Evolutionary conservation across 2,888 invertebrate genomes (phyloP), one percentile per base, ranked within the genome.

Genomic region (Sphinx pinastri): DNA sequence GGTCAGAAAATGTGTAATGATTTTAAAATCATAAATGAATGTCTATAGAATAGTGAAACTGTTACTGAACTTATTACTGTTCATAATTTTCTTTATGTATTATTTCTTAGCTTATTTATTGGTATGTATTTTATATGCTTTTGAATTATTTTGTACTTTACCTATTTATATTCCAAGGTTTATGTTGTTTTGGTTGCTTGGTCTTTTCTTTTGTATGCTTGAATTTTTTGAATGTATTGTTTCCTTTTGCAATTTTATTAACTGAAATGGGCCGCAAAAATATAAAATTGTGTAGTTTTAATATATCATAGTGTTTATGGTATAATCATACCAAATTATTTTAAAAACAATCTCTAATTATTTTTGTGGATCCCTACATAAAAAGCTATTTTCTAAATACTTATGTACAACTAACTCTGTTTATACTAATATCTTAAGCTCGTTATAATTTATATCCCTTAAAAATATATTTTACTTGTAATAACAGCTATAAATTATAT

Each of bases 121-220:
- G 52, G 45, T 25, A 67, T 72, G 25, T 73, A 67, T 73, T 58
- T 58, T 59, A 25, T 70, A 68, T 67, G 69, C 38, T 70, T 71
- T 60, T 69, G 47, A 57, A 38, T 57, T 38, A 19, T 49, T 66
- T 38, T 51, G 14, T 66, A 58, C 69, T 74, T 66, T 68, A 63
- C 71, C 49, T 72, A 73, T 74, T 68, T 81, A 76, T 76, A 71
- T 74, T 72, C 68, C 70, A 72, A 69, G 70, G 68, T 45, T 45
- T 75, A 69, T 71, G 66, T 72, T n/a, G 60, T 68, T 55, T 69
- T 69, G 59, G 51, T 47, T 70, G 73, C 54, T 52, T 67, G 52
- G n/a, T 54, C 54, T 38, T 70, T 75, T 77, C 25, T 67, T 70
- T 75, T 77, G 70, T 78, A 71, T 76, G 75, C 72, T 68, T 45